phyloP scores from a whole-genome alignment of 2,888 invertebrate species.

The Caenorhabditis sp. region DNA sequence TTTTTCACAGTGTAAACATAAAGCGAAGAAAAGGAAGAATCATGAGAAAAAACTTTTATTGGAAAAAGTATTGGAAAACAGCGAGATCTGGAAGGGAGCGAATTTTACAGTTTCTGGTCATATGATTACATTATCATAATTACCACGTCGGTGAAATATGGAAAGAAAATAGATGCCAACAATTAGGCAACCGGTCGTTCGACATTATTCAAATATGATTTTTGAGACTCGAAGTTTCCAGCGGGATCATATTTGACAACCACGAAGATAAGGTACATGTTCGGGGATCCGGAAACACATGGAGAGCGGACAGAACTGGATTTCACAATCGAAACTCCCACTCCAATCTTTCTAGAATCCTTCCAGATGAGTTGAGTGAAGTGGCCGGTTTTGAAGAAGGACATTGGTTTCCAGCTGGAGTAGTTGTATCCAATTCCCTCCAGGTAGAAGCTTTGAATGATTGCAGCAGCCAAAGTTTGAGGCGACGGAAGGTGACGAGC shows the following conservation, averaged over 20 bases:
- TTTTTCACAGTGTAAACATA: conserved; percentile 17
- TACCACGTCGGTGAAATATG: conserved; percentile 46
- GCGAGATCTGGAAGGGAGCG: conserved; percentile 12
- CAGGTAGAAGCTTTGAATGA: conserved; percentile 78
- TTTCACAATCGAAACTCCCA: conserved; percentile 75
- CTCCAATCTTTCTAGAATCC: conserved; percentile 74
- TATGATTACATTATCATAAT: conserved; percentile 22
- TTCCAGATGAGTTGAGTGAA: conserved; percentile 81
- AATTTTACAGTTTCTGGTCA: conserved; percentile 47
- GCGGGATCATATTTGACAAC: conserved; percentile 79
- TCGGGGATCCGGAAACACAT: conserved; percentile 48
- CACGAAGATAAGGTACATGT: conserved; percentile 72
- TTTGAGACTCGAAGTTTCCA: conserved; percentile 74
- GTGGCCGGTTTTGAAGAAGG: conserved; percentile 76
- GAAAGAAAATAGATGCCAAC: conserved; percentile 3
- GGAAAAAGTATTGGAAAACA: conserved; percentile 1
- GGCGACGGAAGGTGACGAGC: conserved; percentile 72
- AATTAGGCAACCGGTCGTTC: conserved; percentile 58
- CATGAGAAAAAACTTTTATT: conserved; percentile 10
- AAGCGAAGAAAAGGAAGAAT: neutral
- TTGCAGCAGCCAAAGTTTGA: conserved; percentile 76
- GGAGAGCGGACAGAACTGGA: conserved; percentile 50
- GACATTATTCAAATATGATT: conserved; percentile 72
- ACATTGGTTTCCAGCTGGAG: conserved; percentile 71
- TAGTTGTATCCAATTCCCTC: conserved; percentile 78